A percentile compares a stretch with the other conserved stretches of the same genome.
These are phyloP conservation scores for Acholoe squamosa DNA, from an alignment of 2,888 invertebrate species.

Conservation along the genomic window DNA sequence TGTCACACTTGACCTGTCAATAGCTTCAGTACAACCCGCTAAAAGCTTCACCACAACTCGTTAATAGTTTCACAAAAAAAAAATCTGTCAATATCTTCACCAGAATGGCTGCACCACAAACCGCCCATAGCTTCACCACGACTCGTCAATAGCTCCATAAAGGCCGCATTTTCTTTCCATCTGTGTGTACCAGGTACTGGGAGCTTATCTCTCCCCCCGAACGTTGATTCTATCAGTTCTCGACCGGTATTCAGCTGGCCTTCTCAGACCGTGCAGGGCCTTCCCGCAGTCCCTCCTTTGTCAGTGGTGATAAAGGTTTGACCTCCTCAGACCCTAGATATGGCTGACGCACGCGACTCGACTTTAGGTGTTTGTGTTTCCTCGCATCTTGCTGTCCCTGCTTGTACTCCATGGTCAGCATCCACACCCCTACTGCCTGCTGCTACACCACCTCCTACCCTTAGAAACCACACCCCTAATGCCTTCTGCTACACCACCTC, in stretches of 20 bases:
- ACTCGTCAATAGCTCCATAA: neutral
- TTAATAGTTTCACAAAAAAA: too few species aligned
- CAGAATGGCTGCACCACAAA: too few species aligned
- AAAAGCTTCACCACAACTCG: too few species aligned
- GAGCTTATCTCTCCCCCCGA: conserved; percentile 18
- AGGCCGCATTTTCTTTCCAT: neutral
- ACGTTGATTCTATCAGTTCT: neutral
- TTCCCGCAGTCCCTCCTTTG: neutral
- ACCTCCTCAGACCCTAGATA: neutral
- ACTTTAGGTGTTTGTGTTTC: conserved; percentile 10
- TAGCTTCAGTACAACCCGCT: too few species aligned
- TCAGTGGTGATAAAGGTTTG: neutral
- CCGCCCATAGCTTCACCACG: neutral
- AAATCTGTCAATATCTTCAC: too few species aligned
- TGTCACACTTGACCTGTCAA: too few species aligned
- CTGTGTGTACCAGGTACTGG: neutral
- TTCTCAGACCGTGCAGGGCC: neutral
- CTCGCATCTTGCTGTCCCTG: neutral
- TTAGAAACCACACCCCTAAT: neutral
- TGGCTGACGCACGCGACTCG: conserved; percentile 11
- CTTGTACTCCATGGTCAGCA: neutral
- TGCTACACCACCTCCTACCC: neutral
- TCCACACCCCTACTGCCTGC: neutral
- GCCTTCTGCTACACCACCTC: too few species aligned
- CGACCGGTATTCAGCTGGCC: neutral